These are phyloP conservation scores for Agrotis clavis DNA, from an alignment of 2,888 invertebrate genomes.

Conservation along the genomic window DNA sequence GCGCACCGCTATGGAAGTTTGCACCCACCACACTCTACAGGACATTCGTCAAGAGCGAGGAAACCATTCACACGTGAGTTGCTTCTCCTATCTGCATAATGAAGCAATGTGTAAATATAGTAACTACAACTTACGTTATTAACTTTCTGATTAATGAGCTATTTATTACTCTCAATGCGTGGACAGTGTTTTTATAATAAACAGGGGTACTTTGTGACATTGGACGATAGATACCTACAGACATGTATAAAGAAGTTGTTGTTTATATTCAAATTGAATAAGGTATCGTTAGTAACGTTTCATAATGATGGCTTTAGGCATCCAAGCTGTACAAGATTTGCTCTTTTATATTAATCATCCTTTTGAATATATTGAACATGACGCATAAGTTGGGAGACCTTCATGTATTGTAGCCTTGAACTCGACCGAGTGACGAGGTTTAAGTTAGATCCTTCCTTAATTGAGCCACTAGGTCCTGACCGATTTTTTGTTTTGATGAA, in stretches of 20 bases:
- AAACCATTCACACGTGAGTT: constrained; percentile 95
- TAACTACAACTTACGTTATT: constrained; percentile 42
- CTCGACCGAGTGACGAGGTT: constrained; percentile 5
- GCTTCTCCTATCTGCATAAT: constrained; percentile 43
- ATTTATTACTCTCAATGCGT: constrained; percentile 42
- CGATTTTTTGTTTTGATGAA: constrained; percentile 41
- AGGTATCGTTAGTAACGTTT: constrained; percentile 32
- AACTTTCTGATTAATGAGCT: constrained; percentile 34
- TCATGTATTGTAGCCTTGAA: constrained; percentile 26
- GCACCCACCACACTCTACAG: constrained; percentile 94
- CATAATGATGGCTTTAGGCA: constrained; percentile 12
- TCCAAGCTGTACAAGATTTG: neutral
- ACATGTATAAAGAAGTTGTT: constrained; percentile 24
- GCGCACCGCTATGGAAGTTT: constrained; percentile 95
- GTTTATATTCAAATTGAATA: constrained; percentile 46
- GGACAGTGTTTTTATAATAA: constrained; percentile 43
- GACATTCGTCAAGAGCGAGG: constrained; percentile 94
- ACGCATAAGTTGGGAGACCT: constrained; percentile 16
- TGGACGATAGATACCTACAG: constrained; percentile 30
- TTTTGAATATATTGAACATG: constrained; percentile 19
- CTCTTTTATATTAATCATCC: constrained; percentile 19
- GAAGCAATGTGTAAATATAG: constrained; percentile 34
- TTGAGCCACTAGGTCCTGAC: constrained; percentile 32
- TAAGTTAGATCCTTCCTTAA: constrained; percentile 29
- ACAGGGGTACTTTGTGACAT: constrained; percentile 38